Evolutionary conservation across 2,888 invertebrate genomes (phyloP), one percentile per base, ranked within the genome.

Genomic region (Drosophila austrosaltans): DNA sequence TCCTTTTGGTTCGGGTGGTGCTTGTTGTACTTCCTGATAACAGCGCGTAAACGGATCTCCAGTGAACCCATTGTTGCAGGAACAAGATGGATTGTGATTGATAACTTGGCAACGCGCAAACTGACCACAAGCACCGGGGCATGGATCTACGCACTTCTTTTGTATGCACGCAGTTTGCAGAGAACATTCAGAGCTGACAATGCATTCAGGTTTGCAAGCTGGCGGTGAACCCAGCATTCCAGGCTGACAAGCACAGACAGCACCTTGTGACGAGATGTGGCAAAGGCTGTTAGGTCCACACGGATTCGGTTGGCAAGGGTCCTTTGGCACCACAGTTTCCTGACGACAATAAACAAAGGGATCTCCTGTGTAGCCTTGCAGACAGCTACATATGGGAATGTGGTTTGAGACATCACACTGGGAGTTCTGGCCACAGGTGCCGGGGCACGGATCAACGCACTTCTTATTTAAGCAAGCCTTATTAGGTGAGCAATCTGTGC

Each of bases 391-490:
- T 40, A 95, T 94, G 0, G 97, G 97, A 62, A 96, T 95, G 91
- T 98, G 97, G 91, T 97, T 96, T 81, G 95, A 94, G 1, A 97
- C 96, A 68, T 94, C 94, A 91, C 97, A 97, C 91, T 96, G 95
- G 1, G 97, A 96, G 90, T 97, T 96, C 85, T 96, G 93, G 58
- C 97, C 97, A 90, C 97, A 97, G 36, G 96, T 95, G 75, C 96
- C 96, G 12, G 95, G 94, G 87, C 97, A 97, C 28, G 97, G 97
- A 93, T 97, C 95, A 83, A 94, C 94, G 90, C 97, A 97, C 93
- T 96, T 97, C 91, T 96, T 96, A 90, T 96, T 96, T 59, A 95
- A 93, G 89, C 97, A 97, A 10, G 97, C 95, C 92, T 94, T 95
- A 77, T 95, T 94, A 82, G 94, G 94, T 1, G 95, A 93, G 92